Percentiles rank a stretch among this genome's conserved stretches.
Conservation (phyloP, 2,797 vertebrate genomes). For the Eupleurogrammus muticus region DNA sequence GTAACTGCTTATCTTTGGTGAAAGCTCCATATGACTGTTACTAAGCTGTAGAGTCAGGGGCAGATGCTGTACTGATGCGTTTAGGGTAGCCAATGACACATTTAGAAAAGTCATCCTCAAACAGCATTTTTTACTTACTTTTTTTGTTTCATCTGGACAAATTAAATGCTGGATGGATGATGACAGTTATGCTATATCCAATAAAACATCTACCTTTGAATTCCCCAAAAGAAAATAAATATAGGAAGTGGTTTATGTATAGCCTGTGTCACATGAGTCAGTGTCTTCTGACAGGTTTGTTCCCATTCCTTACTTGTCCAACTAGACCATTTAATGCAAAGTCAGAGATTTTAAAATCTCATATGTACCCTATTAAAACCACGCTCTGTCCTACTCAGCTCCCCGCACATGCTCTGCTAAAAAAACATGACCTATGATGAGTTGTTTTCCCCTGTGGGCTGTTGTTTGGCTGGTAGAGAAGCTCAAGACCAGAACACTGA, state of each 20-base stretch:
- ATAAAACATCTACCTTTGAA: neutral
- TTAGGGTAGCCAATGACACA: neutral
- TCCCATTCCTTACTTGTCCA: neutral
- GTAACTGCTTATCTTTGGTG: too few relatives aligned
- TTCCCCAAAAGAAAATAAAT: neutral
- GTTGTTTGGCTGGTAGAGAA: constrained; percentile 4
- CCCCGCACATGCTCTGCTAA: neutral
- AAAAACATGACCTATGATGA: neutral
- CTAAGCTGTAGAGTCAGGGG: too few relatives aligned
- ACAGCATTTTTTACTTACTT: neutral
- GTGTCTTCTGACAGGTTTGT: neutral
- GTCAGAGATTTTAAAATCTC: neutral
- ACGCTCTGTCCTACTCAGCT: neutral
- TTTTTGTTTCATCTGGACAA: neutral
- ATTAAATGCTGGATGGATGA: too few relatives aligned
- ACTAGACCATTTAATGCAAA: neutral
- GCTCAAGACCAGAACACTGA: constrained; percentile 14
- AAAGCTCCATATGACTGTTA: too few relatives aligned
- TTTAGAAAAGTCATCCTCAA: neutral
- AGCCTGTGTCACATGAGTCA: neutral
- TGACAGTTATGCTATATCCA: too few relatives aligned
- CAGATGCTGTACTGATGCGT: too few relatives aligned
- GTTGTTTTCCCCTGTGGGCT: neutral
- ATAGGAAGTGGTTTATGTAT: neutral
- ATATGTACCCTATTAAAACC: neutral